phyloP scores from a whole-genome alignment of 2,888 invertebrate species.

The Plagiodera versicolora region DNA sequence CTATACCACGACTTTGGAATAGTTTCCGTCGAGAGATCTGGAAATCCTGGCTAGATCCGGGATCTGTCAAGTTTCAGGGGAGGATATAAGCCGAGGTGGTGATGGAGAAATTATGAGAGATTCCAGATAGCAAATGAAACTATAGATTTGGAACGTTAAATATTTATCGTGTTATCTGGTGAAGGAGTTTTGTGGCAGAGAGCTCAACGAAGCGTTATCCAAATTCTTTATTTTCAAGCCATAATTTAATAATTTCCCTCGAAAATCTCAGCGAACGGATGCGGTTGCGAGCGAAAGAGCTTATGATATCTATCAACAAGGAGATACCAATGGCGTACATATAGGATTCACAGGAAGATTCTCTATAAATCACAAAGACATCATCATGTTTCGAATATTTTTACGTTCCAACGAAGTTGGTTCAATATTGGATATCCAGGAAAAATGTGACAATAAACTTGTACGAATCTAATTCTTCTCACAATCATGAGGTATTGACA shows the following conservation, averaged over 20 bases:
- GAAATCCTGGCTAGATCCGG: slow-evolving; percentile 26
- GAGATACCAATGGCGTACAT: slow-evolving; percentile 9
- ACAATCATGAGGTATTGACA: too few relatives aligned
- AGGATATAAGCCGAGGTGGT: slow-evolving; percentile 31
- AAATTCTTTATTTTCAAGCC: slow-evolving; percentile 39
- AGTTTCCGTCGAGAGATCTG: slow-evolving; percentile 40
- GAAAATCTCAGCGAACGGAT: slow-evolving; percentile 40
- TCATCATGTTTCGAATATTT: too few relatives aligned
- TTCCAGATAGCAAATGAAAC: slow-evolving; percentile 1
- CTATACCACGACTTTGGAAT: slow-evolving; percentile 42
- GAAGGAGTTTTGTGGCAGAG: neutral
- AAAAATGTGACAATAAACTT: too few relatives aligned
- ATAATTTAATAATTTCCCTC: slow-evolving; percentile 53
- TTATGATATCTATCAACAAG: slow-evolving; percentile 24
- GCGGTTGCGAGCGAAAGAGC: slow-evolving; percentile 38
- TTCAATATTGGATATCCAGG: too few relatives aligned
- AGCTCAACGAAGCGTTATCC: slow-evolving; percentile 29
- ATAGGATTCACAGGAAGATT: neutral
- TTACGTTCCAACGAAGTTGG: too few relatives aligned
- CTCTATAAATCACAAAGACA: too few relatives aligned
- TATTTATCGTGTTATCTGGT: neutral
- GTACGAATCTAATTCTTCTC: too few relatives aligned
- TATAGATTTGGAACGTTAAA: too few relatives aligned
- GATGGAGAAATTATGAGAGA: slow-evolving; percentile 41
- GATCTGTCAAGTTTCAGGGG: slow-evolving; percentile 31